Evolutionary conservation across 2,113 vertebrate genomes (phyloP).

Genomic region (Butorides virescens): DNA sequence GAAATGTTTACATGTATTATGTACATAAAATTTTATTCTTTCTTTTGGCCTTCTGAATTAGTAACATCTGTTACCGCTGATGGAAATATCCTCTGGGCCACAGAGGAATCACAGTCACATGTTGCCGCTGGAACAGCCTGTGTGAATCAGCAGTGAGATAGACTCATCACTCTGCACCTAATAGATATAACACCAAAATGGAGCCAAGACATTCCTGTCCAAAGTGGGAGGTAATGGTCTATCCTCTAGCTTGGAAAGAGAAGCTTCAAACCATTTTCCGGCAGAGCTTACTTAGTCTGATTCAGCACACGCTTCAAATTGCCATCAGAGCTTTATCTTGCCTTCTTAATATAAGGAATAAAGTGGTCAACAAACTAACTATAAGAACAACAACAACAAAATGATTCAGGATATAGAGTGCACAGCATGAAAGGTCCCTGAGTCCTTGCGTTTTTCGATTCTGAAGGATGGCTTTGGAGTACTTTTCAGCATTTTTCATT

Average conservation of each 20-base stretch:
- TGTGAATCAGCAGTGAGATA: constrained; percentile 70
- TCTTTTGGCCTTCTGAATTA: constrained; percentile 52
- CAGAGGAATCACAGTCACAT: constrained; percentile 67
- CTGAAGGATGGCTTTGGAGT: not conserved
- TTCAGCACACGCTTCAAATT: not conserved
- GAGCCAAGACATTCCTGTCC: constrained; percentile 70
- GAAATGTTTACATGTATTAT: constrained; percentile 27
- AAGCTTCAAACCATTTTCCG: not conserved
- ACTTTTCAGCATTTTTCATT: not conserved
- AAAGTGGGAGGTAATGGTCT: constrained; percentile 59
- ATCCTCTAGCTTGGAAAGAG: constrained; percentile 2
- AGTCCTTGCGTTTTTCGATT: not conserved
- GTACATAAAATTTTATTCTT: constrained; percentile 49
- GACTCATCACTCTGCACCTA: constrained; percentile 74
- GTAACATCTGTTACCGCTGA: constrained; percentile 68
- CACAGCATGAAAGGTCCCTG: not conserved
- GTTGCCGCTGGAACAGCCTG: constrained; percentile 50
- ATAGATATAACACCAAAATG: constrained; percentile 68
- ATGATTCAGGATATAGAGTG: not conserved
- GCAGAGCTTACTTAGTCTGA: not conserved
- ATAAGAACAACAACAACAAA: not conserved
- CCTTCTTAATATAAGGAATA: not conserved
- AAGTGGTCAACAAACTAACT: not conserved
- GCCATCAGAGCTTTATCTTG: not conserved
- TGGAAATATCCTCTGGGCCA: constrained; percentile 67